These are phyloP conservation scores for Latheticus oryzae DNA, from an alignment of 2,888 invertebrate species.

Conservation along the genomic window DNA sequence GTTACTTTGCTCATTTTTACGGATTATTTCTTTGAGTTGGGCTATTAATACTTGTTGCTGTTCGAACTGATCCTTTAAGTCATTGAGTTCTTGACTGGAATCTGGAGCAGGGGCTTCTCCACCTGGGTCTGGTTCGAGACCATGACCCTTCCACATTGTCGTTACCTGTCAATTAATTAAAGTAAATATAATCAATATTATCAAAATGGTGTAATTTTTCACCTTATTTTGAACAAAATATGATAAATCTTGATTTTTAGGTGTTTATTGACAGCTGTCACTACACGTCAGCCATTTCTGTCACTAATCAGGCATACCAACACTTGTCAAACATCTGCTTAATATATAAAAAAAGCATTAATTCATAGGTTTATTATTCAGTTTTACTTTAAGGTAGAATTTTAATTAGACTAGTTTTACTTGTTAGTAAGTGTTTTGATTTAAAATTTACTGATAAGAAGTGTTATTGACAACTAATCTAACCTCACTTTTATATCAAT, in stretches of 20 bases:
- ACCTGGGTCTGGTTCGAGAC: slow-evolving; percentile 54
- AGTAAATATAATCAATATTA: slow-evolving; percentile 13
- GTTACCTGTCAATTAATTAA: too few relatives aligned
- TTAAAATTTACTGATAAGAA: too few relatives aligned
- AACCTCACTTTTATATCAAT: too few relatives aligned
- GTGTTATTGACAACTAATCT: too few relatives aligned
- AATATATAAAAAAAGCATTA: too few relatives aligned
- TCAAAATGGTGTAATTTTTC: neutral
- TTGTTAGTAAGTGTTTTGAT: too few relatives aligned
- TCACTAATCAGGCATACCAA: neutral
- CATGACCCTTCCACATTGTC: slow-evolving; percentile 61
- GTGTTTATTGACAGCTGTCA: slow-evolving; percentile 31
- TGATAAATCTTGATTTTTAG: slow-evolving; percentile 30
- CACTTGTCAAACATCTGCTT: neutral
- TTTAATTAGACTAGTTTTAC: too few relatives aligned
- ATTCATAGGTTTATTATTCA: too few relatives aligned
- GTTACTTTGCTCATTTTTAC: slow-evolving; percentile 62
- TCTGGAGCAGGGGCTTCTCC: slow-evolving; percentile 56
- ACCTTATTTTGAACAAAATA: slow-evolving; percentile 39
- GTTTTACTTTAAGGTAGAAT: too few relatives aligned
- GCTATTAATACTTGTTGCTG: slow-evolving; percentile 63
- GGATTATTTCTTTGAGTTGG: slow-evolving; percentile 64
- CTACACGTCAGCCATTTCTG: slow-evolving; percentile 32
- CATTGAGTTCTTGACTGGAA: slow-evolving; percentile 56
- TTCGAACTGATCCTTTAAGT: slow-evolving; percentile 62